Conservation (phyloP, 1,140 invertebrate species). For the Euwallacea fornicatus region DNA sequence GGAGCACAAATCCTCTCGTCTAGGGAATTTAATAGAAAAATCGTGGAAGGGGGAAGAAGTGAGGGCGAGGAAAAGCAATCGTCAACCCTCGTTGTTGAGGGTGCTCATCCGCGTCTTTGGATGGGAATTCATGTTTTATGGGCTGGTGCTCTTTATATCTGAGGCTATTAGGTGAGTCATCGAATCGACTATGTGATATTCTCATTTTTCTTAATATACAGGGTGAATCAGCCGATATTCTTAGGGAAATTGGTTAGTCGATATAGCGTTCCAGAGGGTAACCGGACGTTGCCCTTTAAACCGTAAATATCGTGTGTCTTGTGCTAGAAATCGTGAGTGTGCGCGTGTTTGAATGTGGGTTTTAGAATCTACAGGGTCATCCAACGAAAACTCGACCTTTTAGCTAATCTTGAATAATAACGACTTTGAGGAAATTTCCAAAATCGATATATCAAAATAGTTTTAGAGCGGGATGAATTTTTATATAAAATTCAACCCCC, state of each 20-base stretch:
- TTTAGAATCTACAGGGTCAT: no score
- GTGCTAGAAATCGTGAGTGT: no score
- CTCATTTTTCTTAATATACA: neutral
- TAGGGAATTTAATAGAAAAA: slow-evolving; percentile 61
- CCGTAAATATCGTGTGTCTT: no score
- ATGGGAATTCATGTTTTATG: slow-evolving; percentile 49
- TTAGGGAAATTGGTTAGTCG: slow-evolving; percentile 72
- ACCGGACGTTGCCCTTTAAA: neutral
- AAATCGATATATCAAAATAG: no score
- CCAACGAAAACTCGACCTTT: no score
- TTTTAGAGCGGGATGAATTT: no score
- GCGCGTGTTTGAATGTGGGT: no score
- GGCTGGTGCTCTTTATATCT: slow-evolving; percentile 48
- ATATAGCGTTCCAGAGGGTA: slow-evolving; percentile 55
- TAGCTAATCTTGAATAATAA: no score
- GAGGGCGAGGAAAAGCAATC: slow-evolving; percentile 43
- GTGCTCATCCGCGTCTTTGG: slow-evolving; percentile 47
- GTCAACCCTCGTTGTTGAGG: slow-evolving; percentile 49
- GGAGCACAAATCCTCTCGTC: slow-evolving; percentile 58
- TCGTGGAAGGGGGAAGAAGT: slow-evolving; percentile 57
- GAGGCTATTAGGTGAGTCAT: slow-evolving; percentile 48
- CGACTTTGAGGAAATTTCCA: no score
- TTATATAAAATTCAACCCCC: no score
- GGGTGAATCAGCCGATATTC: slow-evolving; percentile 72
- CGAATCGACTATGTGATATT: neutral